Conservation (phyloP, 2,797 vertebrate genomes). For the Protonibea diacanthus region DNA sequence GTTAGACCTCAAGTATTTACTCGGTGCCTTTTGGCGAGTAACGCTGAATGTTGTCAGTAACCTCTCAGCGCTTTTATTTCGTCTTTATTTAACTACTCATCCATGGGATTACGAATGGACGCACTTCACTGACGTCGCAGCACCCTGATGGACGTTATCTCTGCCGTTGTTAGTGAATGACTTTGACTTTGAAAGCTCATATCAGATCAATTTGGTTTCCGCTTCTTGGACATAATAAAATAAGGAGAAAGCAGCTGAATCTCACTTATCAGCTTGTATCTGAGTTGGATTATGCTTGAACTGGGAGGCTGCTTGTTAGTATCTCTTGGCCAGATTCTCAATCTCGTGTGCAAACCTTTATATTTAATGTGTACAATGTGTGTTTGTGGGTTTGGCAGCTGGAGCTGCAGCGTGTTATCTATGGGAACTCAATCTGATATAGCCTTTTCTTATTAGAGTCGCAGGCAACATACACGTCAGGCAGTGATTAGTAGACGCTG, state of each 20-base stretch:
- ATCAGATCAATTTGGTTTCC: slow-evolving; percentile 10
- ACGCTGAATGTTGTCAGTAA: neutral
- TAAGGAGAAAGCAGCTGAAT: slow-evolving; percentile 2
- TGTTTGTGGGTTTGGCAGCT: slow-evolving; percentile 63
- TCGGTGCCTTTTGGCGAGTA: neutral
- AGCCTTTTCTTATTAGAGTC: slow-evolving; percentile 47
- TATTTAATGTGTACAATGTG: slow-evolving; percentile 49
- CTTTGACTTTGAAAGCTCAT: neutral
- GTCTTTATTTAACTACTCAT: slow-evolving; percentile 3
- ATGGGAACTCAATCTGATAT: slow-evolving; percentile 41
- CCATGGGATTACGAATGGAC: neutral
- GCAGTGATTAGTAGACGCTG: slow-evolving; percentile 41
- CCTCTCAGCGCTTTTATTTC: neutral
- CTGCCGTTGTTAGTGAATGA: neutral
- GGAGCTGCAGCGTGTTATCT: slow-evolving; percentile 28
- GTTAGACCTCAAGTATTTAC: neutral
- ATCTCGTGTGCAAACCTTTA: slow-evolving; percentile 46
- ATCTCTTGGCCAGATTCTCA: slow-evolving; percentile 26
- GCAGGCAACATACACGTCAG: slow-evolving; percentile 32
- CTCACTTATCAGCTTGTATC: slow-evolving; percentile 20
- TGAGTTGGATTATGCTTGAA: slow-evolving; percentile 32
- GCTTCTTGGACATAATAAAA: neutral
- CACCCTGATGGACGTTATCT: neutral
- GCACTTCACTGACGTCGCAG: neutral
- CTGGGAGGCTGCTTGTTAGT: neutral